Evolutionary conservation across 2,888 invertebrate genomes (phyloP).

Genomic region (Lasioglossum pauxillum): DNA sequence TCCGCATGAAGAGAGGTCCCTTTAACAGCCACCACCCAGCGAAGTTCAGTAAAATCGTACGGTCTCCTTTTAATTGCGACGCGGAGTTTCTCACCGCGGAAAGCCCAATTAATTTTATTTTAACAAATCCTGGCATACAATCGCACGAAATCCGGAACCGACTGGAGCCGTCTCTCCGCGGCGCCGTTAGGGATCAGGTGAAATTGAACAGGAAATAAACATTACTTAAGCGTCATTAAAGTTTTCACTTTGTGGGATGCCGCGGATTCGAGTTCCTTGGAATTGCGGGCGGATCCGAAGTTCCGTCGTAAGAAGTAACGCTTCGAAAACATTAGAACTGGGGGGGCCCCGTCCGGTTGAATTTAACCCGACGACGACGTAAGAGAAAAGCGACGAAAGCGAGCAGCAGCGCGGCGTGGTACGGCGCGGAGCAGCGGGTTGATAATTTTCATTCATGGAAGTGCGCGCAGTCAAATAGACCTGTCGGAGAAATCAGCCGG

Average conservation of each 20-base stretch:
- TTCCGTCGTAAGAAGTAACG: not conserved
- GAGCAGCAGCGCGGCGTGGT: not conserved
- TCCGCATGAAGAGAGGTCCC: too few relatives aligned
- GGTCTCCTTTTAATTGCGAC: not conserved
- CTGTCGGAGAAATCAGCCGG: not conserved
- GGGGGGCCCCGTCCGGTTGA: not conserved
- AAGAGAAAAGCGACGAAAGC: not conserved
- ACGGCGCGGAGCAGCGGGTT: not conserved
- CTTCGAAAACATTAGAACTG: not conserved
- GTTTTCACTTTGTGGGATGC: not conserved
- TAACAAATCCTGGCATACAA: not conserved
- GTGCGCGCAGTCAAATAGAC: not conserved
- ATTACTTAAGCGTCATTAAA: not conserved
- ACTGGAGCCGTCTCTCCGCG: not conserved
- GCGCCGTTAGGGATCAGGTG: not conserved
- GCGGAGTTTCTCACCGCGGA: too few relatives aligned
- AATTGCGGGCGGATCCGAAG: not conserved
- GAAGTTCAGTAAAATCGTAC: too few relatives aligned
- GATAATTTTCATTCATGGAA: constrained; percentile 12
- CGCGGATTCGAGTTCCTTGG: not conserved
- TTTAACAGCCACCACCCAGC: too few relatives aligned
- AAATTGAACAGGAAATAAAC: not conserved
- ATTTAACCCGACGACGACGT: not conserved
- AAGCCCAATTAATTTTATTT: not conserved
- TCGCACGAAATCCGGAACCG: not conserved